Percentiles rank a stretch among this genome's conserved stretches.
Evolutionary conservation across 2,797 vertebrate genomes (phyloP).

Genomic region (Podarcis siculus): DNA sequence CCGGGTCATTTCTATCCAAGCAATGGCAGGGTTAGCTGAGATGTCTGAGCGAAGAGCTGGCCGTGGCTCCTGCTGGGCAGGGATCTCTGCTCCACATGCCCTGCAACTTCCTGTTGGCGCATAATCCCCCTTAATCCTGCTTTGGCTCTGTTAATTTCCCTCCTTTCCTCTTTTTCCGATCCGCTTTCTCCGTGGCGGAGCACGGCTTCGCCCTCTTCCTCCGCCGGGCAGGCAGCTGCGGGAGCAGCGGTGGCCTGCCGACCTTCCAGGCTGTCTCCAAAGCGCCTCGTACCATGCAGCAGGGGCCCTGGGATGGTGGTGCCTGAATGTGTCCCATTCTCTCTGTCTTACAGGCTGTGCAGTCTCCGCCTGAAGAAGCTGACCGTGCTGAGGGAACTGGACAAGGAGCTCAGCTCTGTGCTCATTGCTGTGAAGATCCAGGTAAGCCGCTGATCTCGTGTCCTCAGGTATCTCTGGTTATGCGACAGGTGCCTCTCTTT

Average conservation of each 20-base stretch:
- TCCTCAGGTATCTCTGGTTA: background rate
- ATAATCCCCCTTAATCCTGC: slow-evolving; percentile 75
- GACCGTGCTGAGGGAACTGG: slow-evolving; percentile 92
- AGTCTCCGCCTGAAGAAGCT: slow-evolving; percentile 93
- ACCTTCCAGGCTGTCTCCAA: slow-evolving; percentile 36
- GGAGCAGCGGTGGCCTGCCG: background rate
- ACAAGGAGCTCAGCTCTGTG: slow-evolving; percentile 92
- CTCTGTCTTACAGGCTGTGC: slow-evolving; percentile 84
- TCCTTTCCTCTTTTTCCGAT: slow-evolving; percentile 51
- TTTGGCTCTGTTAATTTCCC: slow-evolving; percentile 73
- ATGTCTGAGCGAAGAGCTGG: slow-evolving; percentile 63
- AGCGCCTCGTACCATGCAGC: slow-evolving; percentile 65
- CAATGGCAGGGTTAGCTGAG: slow-evolving; percentile 49
- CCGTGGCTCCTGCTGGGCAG: slow-evolving; percentile 50
- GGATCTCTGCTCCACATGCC: slow-evolving; percentile 67
- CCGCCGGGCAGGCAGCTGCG: slow-evolving; percentile 26
- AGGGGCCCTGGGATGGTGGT: slow-evolving; percentile 72
- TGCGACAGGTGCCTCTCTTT: background rate
- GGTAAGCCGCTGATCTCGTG: slow-evolving; percentile 74
- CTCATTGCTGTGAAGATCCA: slow-evolving; percentile 94
- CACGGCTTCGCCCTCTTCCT: slow-evolving; percentile 45
- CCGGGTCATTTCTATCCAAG: slow-evolving; percentile 60
- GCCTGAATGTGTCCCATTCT: slow-evolving; percentile 75
- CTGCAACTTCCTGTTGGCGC: slow-evolving; percentile 68
- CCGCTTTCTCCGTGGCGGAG: slow-evolving; percentile 22